phyloP scores from a whole-genome alignment of 2,888 invertebrate species.

The Pyrgus malvae region DNA sequence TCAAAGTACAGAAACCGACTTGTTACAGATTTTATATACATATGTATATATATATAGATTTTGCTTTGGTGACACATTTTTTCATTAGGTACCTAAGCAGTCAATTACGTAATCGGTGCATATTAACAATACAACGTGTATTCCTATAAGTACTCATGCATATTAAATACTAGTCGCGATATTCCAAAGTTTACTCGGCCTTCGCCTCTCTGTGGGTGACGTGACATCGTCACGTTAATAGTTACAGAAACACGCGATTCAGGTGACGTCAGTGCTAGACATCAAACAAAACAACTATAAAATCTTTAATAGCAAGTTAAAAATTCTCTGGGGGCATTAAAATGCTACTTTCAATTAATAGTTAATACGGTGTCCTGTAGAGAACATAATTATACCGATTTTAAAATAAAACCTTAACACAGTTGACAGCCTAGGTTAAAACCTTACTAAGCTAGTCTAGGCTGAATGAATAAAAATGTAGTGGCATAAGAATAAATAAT shows the following conservation, averaged over 20 bases:
- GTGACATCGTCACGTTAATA: constrained; percentile 10
- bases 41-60: no score
- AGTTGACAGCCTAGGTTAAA: no score
- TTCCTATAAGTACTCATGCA: constrained; percentile 11
- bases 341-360: not conserved
- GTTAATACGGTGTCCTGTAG: not conserved
- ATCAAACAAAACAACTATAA: constrained; percentile 21
- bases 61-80: not conserved
- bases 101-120: not conserved
- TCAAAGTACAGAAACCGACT: no score
- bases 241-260: constrained; percentile 4
- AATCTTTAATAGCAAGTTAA: constrained; percentile 9
- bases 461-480: no score
- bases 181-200: constrained; percentile 61
- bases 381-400: not conserved
- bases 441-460: no score
- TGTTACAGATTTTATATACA: no score
- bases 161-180: constrained; percentile 42
- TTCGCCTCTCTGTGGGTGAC: constrained; percentile 43
- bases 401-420: no score
- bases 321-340: no score
- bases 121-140: not conserved
- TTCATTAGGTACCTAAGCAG: not conserved
- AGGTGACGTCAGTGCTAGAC: constrained; percentile 21
- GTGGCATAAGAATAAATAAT: no score